Conservation (phyloP, 2,113 vertebrate species). For the Corythoichthys intestinalis region DNA sequence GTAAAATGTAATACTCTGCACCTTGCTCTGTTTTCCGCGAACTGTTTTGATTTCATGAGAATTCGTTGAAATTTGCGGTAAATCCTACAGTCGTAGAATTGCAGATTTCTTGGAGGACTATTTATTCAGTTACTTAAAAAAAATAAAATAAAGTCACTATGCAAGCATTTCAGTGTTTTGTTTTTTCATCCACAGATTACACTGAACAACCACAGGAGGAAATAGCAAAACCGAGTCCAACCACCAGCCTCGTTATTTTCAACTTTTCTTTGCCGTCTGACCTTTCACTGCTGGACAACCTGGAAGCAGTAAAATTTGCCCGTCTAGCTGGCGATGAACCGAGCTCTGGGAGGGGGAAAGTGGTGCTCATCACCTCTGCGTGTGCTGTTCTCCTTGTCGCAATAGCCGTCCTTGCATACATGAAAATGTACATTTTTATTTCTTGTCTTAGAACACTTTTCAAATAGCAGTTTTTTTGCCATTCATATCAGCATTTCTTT, state of each 20-base stretch:
- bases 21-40: no score
- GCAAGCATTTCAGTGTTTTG: neutral
- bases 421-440: slow-evolving; percentile 75
- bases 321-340: slow-evolving; percentile 16
- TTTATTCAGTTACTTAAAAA: no score
- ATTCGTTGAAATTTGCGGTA: no score
- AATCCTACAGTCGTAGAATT: no score
- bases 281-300: slow-evolving; percentile 1
- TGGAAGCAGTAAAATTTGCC: slow-evolving; percentile 14
- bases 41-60: no score
- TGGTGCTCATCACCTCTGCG: slow-evolving; percentile 76
- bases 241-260: neutral
- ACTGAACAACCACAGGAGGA: slow-evolving; percentile 37
- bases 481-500: neutral
- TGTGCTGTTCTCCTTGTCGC: slow-evolving; percentile 71
- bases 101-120: no score
- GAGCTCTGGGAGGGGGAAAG: slow-evolving; percentile 48
- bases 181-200: slow-evolving; percentile 45
- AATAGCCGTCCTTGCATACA: slow-evolving; percentile 71
- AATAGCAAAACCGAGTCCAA: slow-evolving; percentile 13
- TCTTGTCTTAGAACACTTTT: neutral
- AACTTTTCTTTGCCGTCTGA: neutral
- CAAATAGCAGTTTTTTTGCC: neutral
- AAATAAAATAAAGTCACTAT: neutral
- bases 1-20: no score